Percentiles rank a stretch among this genome's conserved stretches.
phyloP scores from a whole-genome alignment of 2,888 invertebrate species.

The Nymphalis c-album region DNA sequence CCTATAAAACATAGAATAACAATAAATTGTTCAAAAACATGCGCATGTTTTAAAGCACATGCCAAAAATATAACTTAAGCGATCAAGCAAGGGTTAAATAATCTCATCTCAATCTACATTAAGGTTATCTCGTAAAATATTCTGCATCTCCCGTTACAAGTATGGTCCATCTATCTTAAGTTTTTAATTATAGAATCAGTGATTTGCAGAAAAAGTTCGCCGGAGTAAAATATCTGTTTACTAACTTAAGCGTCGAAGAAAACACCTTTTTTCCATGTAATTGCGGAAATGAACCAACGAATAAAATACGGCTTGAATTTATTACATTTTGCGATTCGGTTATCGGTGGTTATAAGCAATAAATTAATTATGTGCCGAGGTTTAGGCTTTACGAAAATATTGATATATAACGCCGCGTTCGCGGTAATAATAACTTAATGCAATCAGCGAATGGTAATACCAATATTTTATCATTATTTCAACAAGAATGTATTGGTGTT shows the following conservation, averaged over 20 bases:
- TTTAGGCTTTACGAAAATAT: slow-evolving; percentile 27
- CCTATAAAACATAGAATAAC: no score
- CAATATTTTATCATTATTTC: slow-evolving; percentile 2
- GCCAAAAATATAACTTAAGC: background rate
- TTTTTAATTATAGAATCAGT: slow-evolving; percentile 30
- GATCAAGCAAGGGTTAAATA: background rate
- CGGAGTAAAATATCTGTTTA: slow-evolving; percentile 30
- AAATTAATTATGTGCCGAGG: slow-evolving; percentile 33
- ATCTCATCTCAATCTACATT: background rate
- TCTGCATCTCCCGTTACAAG: background rate
- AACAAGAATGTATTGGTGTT: background rate
- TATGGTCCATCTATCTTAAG: slow-evolving; percentile 16
- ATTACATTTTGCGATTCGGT: slow-evolving; percentile 30
- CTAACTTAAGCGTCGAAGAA: slow-evolving; percentile 5
- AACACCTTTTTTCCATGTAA: slow-evolving; percentile 2
- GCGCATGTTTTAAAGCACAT: background rate
- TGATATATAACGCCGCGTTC: slow-evolving; percentile 23
- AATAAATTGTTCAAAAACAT: background rate
- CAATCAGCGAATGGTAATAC: background rate
- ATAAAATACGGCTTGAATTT: slow-evolving; percentile 31
- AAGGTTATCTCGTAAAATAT: background rate
- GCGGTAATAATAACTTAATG: slow-evolving; percentile 6
- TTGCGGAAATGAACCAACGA: slow-evolving; percentile 13
- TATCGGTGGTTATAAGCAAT: slow-evolving; percentile 31
- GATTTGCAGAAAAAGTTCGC: slow-evolving; percentile 25